Base-by-base conservation (phyloP, 2,113 vertebrate genomes). In the Chunga burmeisteri region DNA sequence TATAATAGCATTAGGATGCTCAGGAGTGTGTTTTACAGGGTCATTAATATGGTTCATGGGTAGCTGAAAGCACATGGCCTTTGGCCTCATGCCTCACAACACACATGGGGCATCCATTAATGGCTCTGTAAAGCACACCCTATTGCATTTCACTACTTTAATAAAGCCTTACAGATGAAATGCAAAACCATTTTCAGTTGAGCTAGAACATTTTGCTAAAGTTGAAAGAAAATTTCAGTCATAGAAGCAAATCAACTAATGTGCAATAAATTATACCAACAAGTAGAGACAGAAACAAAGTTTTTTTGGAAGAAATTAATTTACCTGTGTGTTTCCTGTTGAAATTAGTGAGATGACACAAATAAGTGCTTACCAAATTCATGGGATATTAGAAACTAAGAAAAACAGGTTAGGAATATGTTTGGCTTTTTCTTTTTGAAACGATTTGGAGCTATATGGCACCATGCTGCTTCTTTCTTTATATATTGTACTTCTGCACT, bases 1-100 rank as follows among this genome's bases (percentile, higher is more conserved):
- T 96, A 90, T n/a, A 81, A 74, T 53, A 81, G 70, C 68, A 96
- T 95, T 95, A 94, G 90, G 90, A 95, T 88, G 74, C 68, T 88
- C 66, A 42, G 53, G 83, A 73, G 81, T 93, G 58, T 88, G 67
- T 94, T 95, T 94, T 34, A 62, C 40, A 80, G 61, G 84, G 89
- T 93, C 92, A 68, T 96, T 96, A 94, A 75, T 85, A 34, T 21
- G 70, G 87, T 25, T 61, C 79, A 36, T 21, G 93, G 61, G 47
- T n/a, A 93, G 96, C 73, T 95, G 81, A 65, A 80, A 88, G 91
- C 92, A 79, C 83, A 47, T 10, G 90, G 83, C 65, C 94, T 95
- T 88, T 97, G 91, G 83, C 87, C 91, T 93, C 71, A 14, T 49
- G 50, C 61, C 67, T 90, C 84, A 87, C 49, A 90, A 82, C 73